Percentiles rank a stretch among this genome's conserved stretches.
phyloP scores from a whole-genome alignment of 2,113 vertebrate species.

The Bubo scandiacus region DNA sequence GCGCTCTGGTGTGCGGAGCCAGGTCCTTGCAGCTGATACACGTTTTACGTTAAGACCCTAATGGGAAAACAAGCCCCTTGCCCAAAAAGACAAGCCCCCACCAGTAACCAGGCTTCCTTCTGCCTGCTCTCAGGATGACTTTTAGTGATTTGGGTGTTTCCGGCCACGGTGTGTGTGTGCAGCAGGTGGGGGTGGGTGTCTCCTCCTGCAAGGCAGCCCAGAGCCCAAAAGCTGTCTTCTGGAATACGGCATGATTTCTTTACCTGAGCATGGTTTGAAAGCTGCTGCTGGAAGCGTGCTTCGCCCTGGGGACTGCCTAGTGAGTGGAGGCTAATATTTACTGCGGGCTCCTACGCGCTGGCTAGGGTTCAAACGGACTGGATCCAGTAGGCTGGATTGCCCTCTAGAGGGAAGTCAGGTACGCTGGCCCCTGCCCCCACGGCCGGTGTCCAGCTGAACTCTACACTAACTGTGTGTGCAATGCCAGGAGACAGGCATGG shows the following conservation, averaged over 20 bases:
- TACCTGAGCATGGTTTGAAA: neutral
- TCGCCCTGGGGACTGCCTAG: neutral
- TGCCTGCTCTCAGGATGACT: neutral
- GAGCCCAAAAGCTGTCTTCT: neutral
- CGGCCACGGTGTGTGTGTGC: neutral
- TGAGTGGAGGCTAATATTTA: neutral
- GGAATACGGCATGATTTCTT: neutral
- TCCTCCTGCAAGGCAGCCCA: neutral
- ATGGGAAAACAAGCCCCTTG: neutral
- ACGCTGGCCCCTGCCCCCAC: neutral
- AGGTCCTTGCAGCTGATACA: neutral
- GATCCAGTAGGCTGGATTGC: neutral
- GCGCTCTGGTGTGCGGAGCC: fast-evolving
- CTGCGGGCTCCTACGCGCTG: neutral
- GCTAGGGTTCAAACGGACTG: neutral
- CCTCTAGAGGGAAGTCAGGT: neutral
- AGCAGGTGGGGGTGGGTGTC: neutral
- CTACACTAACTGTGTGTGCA: fast-evolving
- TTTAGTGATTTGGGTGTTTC: neutral
- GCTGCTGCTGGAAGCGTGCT: neutral
- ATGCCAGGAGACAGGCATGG: neutral
- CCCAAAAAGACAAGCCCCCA: neutral
- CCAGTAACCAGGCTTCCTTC: neutral
- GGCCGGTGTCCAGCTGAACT: neutral
- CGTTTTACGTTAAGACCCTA: neutral